Conservation (phyloP, 1,140 invertebrate genomes). For the Zaprionus africanus region DNA sequence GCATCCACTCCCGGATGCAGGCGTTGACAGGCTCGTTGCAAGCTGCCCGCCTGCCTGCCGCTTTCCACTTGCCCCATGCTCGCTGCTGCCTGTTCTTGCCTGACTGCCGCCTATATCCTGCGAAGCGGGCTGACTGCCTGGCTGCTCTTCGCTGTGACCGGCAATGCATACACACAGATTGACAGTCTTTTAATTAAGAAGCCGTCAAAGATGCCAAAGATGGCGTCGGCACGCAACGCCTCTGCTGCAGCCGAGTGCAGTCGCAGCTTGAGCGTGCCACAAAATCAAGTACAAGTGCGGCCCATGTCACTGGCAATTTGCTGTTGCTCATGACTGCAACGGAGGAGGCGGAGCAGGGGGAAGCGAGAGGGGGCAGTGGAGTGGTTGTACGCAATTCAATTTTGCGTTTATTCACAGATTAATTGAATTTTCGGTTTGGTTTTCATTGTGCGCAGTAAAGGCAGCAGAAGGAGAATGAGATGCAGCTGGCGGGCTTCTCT, state of each 20-base stretch:
- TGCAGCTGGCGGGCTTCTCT: too few species aligned
- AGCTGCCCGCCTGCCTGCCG: conserved; percentile 7
- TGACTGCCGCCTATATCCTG: conserved; percentile 26
- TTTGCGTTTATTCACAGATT: conserved; percentile 80
- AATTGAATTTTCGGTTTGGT: conserved; percentile 74
- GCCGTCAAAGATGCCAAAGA: conserved; percentile 68
- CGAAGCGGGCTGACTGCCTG: conserved; percentile 1
- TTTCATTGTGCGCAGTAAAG: conserved; percentile 50
- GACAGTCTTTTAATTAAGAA: conserved; percentile 83
- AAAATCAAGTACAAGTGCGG: conserved; percentile 50
- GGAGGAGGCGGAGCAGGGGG: too few species aligned
- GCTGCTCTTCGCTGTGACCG: conserved; percentile 17
- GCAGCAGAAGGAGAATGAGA: too few species aligned
- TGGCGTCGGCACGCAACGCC: conserved; percentile 66
- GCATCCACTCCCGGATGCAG: conserved; percentile 52
- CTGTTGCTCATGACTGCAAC: conserved; percentile 40
- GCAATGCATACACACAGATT: conserved; percentile 65
- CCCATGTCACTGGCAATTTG: conserved; percentile 76
- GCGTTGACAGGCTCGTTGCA: conserved; percentile 38
- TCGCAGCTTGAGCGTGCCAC: conserved; percentile 1
- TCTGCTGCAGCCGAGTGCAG: conserved; percentile 5
- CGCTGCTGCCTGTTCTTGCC: not conserved
- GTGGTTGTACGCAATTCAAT: conserved; percentile 65
- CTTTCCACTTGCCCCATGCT: not conserved
- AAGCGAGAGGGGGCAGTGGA: not conserved